These are phyloP conservation scores for Napeogenes sylphis DNA, from an alignment of 2,888 invertebrate species.

Conservation along the genomic window DNA sequence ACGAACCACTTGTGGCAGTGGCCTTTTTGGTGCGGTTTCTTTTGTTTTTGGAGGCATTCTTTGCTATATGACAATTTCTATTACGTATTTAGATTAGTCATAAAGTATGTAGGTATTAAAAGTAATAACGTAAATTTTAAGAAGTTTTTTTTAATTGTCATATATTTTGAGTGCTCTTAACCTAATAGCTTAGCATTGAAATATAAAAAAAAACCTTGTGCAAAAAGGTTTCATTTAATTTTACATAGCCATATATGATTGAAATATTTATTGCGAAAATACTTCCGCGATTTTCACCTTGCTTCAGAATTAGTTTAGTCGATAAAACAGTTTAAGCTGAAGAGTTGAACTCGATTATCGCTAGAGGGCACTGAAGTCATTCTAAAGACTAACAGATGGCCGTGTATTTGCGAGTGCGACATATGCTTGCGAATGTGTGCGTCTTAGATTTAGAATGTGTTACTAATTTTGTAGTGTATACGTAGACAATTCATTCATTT, in stretches of 20 bases:
- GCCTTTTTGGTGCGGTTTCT: constrained; percentile 46
- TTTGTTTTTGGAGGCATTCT: constrained; percentile 55
- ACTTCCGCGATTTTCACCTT: constrained; percentile 19
- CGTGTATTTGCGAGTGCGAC: constrained; percentile 40
- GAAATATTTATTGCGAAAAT: background rate
- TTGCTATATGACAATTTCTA: background rate
- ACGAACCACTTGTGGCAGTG: constrained; percentile 39
- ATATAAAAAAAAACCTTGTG: background rate
- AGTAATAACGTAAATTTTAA: background rate
- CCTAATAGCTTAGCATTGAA: background rate
- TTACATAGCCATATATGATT: background rate
- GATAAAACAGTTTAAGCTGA: constrained; percentile 45
- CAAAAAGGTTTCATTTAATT: background rate
- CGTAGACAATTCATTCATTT: constrained; percentile 39
- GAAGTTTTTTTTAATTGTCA: no score
- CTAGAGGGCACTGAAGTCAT: constrained; percentile 45
- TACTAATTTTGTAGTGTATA: constrained; percentile 30
- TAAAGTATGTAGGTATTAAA: background rate
- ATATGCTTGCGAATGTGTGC: constrained; percentile 52
- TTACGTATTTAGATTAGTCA: background rate
- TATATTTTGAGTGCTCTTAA: no score
- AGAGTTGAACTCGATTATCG: constrained; percentile 20
- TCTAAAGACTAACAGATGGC: constrained; percentile 11
- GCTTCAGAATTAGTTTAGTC: constrained; percentile 30
- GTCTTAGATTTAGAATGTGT: constrained; percentile 43